These are phyloP conservation scores for Cnemophilus loriae DNA, from an alignment of 2,113 vertebrate genomes.

Conservation along the genomic window DNA sequence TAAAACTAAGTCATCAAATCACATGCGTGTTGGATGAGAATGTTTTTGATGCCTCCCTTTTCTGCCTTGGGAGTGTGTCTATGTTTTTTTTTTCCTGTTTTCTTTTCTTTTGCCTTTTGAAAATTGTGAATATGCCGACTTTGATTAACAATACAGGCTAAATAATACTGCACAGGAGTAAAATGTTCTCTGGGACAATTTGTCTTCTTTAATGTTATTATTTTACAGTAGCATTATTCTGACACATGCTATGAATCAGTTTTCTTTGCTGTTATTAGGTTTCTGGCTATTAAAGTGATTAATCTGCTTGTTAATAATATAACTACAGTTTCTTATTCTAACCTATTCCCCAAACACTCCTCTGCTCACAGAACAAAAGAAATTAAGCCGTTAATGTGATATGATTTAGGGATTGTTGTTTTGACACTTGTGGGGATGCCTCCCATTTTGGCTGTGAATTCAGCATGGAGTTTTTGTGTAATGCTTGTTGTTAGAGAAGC, in stretches of 20 bases:
- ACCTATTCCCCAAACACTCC: neutral
- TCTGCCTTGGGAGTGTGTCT: neutral
- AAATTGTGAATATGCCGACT: neutral
- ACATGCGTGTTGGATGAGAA: neutral
- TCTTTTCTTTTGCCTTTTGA: neutral
- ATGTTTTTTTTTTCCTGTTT: neutral
- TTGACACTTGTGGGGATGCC: neutral
- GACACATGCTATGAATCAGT: neutral
- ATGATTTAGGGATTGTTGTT: neutral
- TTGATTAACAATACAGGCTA: neutral
- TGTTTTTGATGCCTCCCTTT: neutral
- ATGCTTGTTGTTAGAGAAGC: neutral
- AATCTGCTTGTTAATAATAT: neutral
- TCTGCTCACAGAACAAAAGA: neutral
- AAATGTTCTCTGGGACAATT: neutral
- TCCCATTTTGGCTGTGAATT: neutral
- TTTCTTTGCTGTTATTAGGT: neutral
- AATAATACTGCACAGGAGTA: neutral
- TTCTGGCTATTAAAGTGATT: slow-evolving; percentile 29
- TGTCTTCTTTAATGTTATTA: neutral
- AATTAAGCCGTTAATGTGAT: neutral
- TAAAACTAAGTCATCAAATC: neutral
- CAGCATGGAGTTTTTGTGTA: neutral
- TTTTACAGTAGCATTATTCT: neutral
- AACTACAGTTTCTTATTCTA: neutral